Conservation (phyloP, 2,113 vertebrate genomes). For the Noctilio leporinus region DNA sequence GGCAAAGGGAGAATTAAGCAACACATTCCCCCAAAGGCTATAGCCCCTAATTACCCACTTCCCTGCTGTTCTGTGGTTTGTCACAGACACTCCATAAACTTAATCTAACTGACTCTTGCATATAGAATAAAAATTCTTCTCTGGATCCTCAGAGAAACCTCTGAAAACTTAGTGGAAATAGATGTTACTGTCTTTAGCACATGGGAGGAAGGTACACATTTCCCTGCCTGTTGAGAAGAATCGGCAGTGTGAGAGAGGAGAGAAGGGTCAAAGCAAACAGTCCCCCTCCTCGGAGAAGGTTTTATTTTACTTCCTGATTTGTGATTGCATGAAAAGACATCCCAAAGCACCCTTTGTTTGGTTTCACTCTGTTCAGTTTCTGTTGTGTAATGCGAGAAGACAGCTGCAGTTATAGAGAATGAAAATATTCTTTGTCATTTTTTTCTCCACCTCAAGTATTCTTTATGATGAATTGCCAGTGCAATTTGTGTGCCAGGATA, state of each 20-base stretch:
- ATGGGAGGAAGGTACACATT: not conserved
- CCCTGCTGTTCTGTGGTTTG: not conserved
- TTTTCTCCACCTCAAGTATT: not conserved
- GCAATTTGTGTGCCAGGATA: not conserved
- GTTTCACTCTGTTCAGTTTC: not conserved
- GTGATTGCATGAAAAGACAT: not conserved
- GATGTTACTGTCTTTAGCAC: not conserved
- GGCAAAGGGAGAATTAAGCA: not conserved
- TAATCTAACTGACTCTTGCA: slow-evolving; percentile 21
- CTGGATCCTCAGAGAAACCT: not conserved
- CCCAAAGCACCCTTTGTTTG: not conserved
- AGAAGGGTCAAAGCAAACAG: too few species aligned
- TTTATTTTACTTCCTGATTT: not conserved
- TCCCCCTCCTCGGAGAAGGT: not conserved
- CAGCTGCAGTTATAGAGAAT: not conserved
- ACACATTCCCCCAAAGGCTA: not conserved
- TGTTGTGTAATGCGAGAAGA: not conserved
- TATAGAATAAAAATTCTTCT: slow-evolving; percentile 24
- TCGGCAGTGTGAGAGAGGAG: not conserved
- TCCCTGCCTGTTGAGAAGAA: not conserved
- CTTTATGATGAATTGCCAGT: not conserved
- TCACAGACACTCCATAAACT: slow-evolving; percentile 47
- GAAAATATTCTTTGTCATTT: not conserved
- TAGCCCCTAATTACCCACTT: not conserved
- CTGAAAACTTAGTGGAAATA: not conserved